Conservation (phyloP, 2,888 invertebrate species). For the Ormyrus labotus region DNA sequence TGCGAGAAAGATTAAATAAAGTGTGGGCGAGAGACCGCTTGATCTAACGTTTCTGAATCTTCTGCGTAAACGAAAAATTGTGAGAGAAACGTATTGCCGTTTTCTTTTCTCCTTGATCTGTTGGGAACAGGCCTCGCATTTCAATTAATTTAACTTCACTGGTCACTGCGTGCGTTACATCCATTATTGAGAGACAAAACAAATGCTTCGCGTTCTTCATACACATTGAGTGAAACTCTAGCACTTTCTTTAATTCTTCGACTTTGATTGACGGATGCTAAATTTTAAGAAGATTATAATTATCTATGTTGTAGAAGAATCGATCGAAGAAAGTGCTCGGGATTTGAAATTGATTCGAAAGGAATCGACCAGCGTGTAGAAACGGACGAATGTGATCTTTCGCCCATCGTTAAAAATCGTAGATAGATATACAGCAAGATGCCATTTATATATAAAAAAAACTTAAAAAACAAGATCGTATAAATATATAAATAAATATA, state of each 20-base stretch:
- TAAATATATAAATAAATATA: constrained; percentile 50
- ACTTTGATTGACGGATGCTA: not conserved
- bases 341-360: not conserved
- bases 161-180: constrained; percentile 17
- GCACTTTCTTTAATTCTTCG: constrained; percentile 35
- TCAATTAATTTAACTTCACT: constrained; percentile 29
- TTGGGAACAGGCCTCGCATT: constrained; percentile 49
- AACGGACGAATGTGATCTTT: constrained; percentile 58
- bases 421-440: constrained; percentile 58
- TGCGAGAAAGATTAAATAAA: constrained; percentile 57
- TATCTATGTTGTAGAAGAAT: not conserved
- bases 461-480: constrained; percentile 49
- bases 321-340: constrained; percentile 19
- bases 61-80: not conserved
- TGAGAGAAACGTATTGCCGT: not conserved
- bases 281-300: too few species aligned
- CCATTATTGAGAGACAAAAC: constrained; percentile 8
- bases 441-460: constrained; percentile 58
- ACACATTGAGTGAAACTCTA: constrained; percentile 1
- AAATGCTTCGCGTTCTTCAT: constrained; percentile 7
- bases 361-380: constrained; percentile 29
- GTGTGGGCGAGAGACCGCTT: constrained; percentile 49
- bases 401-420: constrained; percentile 55
- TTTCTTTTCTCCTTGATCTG: constrained; percentile 16
- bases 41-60: constrained; percentile 39